Evolutionary conservation across 92 coral and sea anemone species (phyloP).

Genomic region (Porites cylindrica): DNA sequence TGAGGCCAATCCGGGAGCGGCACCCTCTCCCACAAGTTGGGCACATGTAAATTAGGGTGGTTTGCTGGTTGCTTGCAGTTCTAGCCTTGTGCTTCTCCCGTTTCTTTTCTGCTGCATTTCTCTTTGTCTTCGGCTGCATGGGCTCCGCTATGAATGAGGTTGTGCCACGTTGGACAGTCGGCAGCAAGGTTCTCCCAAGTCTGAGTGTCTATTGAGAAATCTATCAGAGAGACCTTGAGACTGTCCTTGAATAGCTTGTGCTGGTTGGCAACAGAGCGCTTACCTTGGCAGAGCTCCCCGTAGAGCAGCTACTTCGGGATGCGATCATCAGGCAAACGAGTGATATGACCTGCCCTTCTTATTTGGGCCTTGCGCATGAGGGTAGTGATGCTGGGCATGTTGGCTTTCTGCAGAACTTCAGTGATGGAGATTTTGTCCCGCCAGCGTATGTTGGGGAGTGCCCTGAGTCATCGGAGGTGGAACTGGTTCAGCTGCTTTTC

Average conservation of each 20-base stretch:
- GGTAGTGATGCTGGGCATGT: neutral
- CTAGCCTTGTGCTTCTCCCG: too few relatives aligned
- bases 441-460: slow-evolving; percentile 29
- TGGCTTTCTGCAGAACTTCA: slow-evolving; percentile 19
- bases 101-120: too few relatives aligned
- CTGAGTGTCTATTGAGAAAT: too few relatives aligned
- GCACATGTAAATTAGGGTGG: too few relatives aligned
- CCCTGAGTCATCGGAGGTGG: slow-evolving; percentile 27
- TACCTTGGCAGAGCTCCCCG: slow-evolving; percentile 23
- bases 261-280: neutral
- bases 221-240: neutral
- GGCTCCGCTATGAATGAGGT: too few relatives aligned
- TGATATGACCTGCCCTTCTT: neutral
- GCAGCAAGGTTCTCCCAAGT: too few relatives aligned
- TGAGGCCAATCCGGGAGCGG: too few relatives aligned
- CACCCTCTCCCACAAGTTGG: too few relatives aligned
- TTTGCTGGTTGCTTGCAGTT: too few relatives aligned
- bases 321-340: slow-evolving; percentile 8
- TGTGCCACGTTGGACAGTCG: too few relatives aligned
- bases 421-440: slow-evolving; percentile 44
- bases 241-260: slow-evolving; percentile 9
- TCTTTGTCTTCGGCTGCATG: too few relatives aligned
- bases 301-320: slow-evolving; percentile 30
- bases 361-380: slow-evolving; percentile 31
- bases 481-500: slow-evolving; percentile 54